Conservation (phyloP, 2,113 vertebrate species). For the Caracal caracal region DNA sequence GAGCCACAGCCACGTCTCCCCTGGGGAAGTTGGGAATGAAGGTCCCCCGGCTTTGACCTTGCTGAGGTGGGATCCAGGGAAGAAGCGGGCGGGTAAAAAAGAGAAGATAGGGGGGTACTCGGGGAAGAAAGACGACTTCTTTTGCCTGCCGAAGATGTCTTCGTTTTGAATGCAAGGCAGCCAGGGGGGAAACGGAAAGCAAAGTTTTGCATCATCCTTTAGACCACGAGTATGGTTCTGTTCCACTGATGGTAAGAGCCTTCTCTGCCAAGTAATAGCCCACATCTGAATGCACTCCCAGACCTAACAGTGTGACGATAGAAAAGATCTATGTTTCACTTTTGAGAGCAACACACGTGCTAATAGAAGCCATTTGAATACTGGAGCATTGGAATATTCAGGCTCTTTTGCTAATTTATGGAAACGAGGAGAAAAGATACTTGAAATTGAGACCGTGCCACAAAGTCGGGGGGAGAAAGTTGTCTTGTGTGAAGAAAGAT, state of each 20-base stretch:
- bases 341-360: background rate
- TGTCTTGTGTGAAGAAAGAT: slow-evolving; percentile 47
- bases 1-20: background rate
- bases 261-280: background rate
- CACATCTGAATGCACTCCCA: background rate
- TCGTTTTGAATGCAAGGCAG: background rate
- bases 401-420: background rate
- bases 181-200: background rate
- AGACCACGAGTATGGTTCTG: background rate
- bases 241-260: background rate
- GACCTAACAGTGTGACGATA: background rate
- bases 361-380: background rate
- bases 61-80: background rate
- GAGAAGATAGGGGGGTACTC: background rate
- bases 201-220: background rate
- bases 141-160: background rate
- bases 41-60: background rate
- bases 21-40: background rate
- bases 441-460: background rate
- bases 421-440: background rate
- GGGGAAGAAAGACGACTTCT: background rate
- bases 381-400: background rate
- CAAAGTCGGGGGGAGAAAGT: background rate
- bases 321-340: background rate
- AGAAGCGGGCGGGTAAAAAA: background rate